Evolutionary conservation across 2,888 invertebrate genomes (phyloP).

Genomic region (Hypomecis punctinalis): DNA sequence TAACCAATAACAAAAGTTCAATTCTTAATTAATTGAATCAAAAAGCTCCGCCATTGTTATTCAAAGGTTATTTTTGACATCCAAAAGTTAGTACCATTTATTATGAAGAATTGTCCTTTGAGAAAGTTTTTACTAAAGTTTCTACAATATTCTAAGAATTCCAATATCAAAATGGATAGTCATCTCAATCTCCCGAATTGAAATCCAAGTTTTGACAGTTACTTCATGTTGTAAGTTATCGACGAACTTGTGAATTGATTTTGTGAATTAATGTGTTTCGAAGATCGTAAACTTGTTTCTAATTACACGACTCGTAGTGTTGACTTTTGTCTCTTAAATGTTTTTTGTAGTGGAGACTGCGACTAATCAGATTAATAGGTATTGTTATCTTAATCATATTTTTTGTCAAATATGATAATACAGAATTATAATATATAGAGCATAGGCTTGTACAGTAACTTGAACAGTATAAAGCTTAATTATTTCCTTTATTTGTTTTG

Average conservation of each 20-base stretch:
- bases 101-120: slow-evolving; percentile 18
- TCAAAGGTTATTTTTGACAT: slow-evolving; percentile 21
- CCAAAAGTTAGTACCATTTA: slow-evolving; percentile 14
- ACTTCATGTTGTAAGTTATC: slow-evolving; percentile 18
- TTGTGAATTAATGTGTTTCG: slow-evolving; percentile 14
- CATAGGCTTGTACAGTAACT: too few species aligned
- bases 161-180: slow-evolving; percentile 32
- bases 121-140: slow-evolving; percentile 12
- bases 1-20: slow-evolving; percentile 1
- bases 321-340: background rate
- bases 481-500: too few species aligned
- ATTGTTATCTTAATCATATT: too few species aligned
- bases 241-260: slow-evolving; percentile 12
- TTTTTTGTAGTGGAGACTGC: too few species aligned
- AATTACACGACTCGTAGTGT: background rate
- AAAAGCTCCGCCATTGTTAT: slow-evolving; percentile 18
- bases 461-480: too few species aligned
- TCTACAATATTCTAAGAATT: slow-evolving; percentile 20
- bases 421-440: too few species aligned
- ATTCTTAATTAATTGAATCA: slow-evolving; percentile 2
- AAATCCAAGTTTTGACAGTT: slow-evolving; percentile 25
- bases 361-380: too few species aligned
- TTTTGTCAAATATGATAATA: too few species aligned
- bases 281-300: background rate
- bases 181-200: slow-evolving; percentile 18